These are phyloP conservation scores for Antheraea yamamai DNA, from an alignment of 2,888 invertebrate genomes.

Conservation along the genomic window DNA sequence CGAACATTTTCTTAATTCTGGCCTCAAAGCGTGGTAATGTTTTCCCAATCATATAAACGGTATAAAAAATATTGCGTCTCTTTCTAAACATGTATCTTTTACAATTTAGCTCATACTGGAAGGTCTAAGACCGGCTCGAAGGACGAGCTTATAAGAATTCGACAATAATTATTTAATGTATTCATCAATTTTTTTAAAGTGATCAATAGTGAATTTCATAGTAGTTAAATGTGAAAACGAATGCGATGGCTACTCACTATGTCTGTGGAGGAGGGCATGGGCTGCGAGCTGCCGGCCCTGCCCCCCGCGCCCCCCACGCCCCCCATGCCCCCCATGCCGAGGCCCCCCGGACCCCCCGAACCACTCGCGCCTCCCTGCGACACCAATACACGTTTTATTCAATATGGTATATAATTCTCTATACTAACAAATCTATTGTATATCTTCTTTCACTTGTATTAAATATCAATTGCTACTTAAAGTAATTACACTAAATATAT, in stretches of 20 bases:
- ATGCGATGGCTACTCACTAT: constrained; percentile 46
- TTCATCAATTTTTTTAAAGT: too few species aligned
- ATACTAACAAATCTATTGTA: neutral
- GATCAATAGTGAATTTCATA: too few species aligned
- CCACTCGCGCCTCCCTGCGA: constrained; percentile 18
- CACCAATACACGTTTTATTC: neutral
- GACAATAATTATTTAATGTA: too few species aligned
- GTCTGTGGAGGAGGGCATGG: constrained; percentile 44
- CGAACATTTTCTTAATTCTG: too few species aligned
- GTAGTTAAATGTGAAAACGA: too few species aligned
- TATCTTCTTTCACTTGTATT: too few species aligned
- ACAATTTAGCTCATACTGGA: too few species aligned
- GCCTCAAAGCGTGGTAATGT: too few species aligned
- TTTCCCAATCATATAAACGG: neutral
- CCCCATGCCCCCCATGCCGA: constrained; percentile 17
- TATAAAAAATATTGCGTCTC: neutral
- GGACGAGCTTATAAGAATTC: neutral
- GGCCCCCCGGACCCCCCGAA: constrained; percentile 31
- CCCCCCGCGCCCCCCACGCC: constrained; percentile 32
- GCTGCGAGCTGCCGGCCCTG: constrained; percentile 27
- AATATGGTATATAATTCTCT: neutral
- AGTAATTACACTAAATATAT: too few species aligned
- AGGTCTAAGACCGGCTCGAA: neutral
- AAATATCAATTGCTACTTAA: too few species aligned
- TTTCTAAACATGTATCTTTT: neutral